Conservation (phyloP, 2,113 vertebrate genomes). For the Oreochromis aureus region DNA sequence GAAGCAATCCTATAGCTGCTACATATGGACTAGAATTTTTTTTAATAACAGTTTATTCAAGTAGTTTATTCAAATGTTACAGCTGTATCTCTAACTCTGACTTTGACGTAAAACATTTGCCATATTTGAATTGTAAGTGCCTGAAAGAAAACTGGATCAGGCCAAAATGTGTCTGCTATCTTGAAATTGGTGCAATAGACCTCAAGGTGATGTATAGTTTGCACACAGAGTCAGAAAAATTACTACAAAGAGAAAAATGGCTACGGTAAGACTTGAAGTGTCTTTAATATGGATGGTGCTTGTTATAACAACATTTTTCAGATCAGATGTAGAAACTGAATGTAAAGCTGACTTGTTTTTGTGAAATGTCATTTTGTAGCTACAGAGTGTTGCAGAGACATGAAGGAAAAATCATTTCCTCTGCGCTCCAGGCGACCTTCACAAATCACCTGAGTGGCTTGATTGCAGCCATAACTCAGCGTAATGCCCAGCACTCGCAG, state of each 20-base stretch:
- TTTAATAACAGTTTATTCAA: background rate
- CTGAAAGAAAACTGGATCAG: background rate
- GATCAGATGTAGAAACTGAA: background rate
- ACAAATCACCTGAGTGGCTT: background rate
- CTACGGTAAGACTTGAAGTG: background rate
- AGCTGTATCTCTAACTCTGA: background rate
- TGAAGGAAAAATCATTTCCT: background rate
- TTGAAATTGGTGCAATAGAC: background rate
- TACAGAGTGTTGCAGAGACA: background rate
- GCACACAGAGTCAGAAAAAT: background rate
- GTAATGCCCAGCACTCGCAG: background rate
- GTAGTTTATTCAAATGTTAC: background rate
- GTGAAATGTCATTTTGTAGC: background rate
- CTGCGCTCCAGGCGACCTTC: background rate
- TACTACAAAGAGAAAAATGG: background rate
- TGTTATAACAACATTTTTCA: background rate
- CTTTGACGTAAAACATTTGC: background rate
- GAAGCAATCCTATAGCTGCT: background rate
- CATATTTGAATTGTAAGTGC: background rate
- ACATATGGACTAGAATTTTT: background rate
- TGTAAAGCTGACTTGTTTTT: background rate
- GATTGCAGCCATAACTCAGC: conserved; percentile 18
- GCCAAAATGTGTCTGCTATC: background rate
- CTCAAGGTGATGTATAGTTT: background rate
- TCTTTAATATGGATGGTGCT: background rate